phyloP scores from a whole-genome alignment of 2,888 invertebrate genomes.

The Gasteruption jaculator region DNA sequence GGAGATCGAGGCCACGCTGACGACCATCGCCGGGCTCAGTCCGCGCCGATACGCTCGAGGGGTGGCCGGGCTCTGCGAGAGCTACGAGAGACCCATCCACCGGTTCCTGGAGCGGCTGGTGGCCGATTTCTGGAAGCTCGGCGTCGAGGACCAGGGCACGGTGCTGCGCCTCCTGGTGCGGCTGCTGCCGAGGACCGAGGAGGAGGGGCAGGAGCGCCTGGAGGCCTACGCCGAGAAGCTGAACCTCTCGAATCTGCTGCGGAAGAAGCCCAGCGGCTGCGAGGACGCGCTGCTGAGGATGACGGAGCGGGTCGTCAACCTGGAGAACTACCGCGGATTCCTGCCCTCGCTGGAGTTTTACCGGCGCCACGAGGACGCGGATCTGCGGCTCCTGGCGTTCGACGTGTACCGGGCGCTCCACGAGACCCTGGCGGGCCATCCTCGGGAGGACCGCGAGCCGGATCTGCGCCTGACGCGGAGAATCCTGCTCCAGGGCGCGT shows the following conservation, averaged over 20 bases:
- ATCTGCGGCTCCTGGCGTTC: background rate
- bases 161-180: slow-evolving; percentile 50
- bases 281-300: background rate
- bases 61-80: background rate
- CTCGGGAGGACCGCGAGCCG: background rate
- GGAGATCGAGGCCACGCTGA: slow-evolving; percentile 1
- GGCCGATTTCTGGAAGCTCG: slow-evolving; percentile 13
- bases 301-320: background rate
- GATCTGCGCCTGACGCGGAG: too few species aligned
- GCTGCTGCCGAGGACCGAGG: slow-evolving; percentile 26
- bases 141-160: slow-evolving; percentile 55
- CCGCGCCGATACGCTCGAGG: background rate
- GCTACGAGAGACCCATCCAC: slow-evolving; percentile 5
- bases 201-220: slow-evolving; percentile 1
- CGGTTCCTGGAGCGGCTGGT: slow-evolving; percentile 3
- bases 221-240: slow-evolving; percentile 6
- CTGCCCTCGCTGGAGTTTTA: background rate
- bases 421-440: background rate
- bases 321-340: background rate
- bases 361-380: background rate
- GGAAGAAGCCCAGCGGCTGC: background rate
- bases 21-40: background rate
- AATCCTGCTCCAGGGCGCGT: too few species aligned
- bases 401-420: background rate
- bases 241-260: background rate